Percentiles rank a stretch among this genome's conserved stretches.
Conservation (phyloP, 2,888 invertebrate genomes). For the Elaeidobius kamerunicus region DNA sequence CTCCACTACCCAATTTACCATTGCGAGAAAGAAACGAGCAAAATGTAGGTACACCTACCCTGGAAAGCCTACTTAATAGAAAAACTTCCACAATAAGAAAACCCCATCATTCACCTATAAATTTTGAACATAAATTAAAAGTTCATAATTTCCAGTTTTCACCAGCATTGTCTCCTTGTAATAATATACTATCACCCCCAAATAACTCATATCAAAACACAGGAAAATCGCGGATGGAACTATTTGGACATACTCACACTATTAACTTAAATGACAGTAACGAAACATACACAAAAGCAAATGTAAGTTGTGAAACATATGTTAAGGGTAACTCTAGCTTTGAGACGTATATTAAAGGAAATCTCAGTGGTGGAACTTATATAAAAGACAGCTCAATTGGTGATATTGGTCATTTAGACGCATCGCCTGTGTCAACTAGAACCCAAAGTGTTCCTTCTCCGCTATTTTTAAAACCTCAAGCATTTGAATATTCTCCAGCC, state of each 20-base stretch:
- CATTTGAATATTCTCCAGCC: slow-evolving; percentile 4
- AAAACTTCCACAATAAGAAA: slow-evolving; percentile 3
- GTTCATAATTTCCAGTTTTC: slow-evolving; percentile 32
- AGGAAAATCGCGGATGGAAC: slow-evolving; percentile 12
- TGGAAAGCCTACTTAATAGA: slow-evolving; percentile 9
- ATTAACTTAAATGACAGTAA: slow-evolving; percentile 47
- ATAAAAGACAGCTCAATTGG: slow-evolving; percentile 36
- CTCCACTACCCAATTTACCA: slow-evolving; percentile 7
- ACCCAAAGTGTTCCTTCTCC: slow-evolving; percentile 1
- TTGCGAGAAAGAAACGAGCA: slow-evolving; percentile 14
- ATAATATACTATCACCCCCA: slow-evolving; percentile 11
- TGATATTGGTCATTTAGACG: slow-evolving; percentile 34
- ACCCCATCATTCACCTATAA: background rate
- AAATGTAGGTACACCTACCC: slow-evolving; percentile 6
- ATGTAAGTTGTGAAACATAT: slow-evolving; percentile 53
- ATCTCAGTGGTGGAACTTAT: slow-evolving; percentile 42
- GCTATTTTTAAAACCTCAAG: slow-evolving; percentile 8
- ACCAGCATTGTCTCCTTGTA: slow-evolving; percentile 25
- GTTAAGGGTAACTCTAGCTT: slow-evolving; percentile 49
- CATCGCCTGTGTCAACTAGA: slow-evolving; percentile 13
- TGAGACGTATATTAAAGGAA: slow-evolving; percentile 41
- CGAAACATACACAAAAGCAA: slow-evolving; percentile 54
- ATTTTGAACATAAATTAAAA: slow-evolving; percentile 28
- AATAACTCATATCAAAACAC: slow-evolving; percentile 10
- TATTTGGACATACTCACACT: background rate